Conservation (phyloP, 1,140 invertebrate genomes). For the Psilanteris sp. region DNA sequence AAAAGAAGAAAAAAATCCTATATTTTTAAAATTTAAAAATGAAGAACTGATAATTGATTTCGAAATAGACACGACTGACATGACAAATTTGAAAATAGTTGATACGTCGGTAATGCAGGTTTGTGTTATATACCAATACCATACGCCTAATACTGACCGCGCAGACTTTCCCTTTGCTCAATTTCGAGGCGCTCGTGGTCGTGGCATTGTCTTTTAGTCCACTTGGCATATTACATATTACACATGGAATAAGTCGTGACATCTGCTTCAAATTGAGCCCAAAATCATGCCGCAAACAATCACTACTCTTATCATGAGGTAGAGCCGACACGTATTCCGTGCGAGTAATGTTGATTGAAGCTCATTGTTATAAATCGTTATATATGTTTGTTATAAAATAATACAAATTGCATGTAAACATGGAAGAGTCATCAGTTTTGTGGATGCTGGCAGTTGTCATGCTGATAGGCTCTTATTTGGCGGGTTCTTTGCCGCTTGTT, state of each 20-base stretch:
- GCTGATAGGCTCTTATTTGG: slow-evolving; percentile 95
- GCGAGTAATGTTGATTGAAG: slow-evolving; percentile 8
- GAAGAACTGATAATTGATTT: too few relatives aligned
- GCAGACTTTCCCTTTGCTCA: slow-evolving; percentile 28
- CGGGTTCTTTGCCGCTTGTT: slow-evolving; percentile 95
- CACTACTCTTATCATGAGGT: slow-evolving; percentile 4
- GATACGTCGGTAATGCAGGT: too few relatives aligned
- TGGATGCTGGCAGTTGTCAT: slow-evolving; percentile 92
- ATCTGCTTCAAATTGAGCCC: slow-evolving; percentile 2
- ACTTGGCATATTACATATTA: slow-evolving; percentile 8
- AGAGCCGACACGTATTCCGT: neutral
- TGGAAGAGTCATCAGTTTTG: slow-evolving; percentile 91
- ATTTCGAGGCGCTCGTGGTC: too few relatives aligned
- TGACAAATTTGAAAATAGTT: too few relatives aligned
- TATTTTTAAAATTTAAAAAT: too few relatives aligned
- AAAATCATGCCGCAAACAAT: slow-evolving; percentile 17
- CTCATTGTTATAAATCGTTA: slow-evolving; percentile 14
- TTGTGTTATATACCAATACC: too few relatives aligned
- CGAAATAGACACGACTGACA: too few relatives aligned
- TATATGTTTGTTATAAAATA: slow-evolving; percentile 19
- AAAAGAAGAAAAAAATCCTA: too few relatives aligned
- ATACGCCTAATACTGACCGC: too few relatives aligned
- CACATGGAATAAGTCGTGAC: slow-evolving; percentile 26
- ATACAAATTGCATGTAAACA: slow-evolving; percentile 74
- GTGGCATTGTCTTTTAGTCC: slow-evolving; percentile 13